phyloP scores from a whole-genome alignment of 2,797 vertebrate genomes.

The Gila robusta region DNA sequence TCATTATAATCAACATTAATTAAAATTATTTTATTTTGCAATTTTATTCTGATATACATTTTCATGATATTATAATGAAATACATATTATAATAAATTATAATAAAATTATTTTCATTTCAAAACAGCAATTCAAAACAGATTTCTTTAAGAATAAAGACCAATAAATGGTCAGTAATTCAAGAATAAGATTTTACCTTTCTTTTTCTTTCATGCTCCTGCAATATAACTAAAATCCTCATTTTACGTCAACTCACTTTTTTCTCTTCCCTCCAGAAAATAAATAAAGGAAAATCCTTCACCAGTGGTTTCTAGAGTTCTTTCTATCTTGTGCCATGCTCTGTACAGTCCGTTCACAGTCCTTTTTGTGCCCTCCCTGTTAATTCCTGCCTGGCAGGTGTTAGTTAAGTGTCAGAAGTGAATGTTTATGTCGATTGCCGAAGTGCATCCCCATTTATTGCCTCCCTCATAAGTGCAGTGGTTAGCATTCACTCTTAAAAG shows the following conservation, averaged over 20 bases:
- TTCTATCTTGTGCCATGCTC: not conserved
- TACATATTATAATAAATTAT: too few relatives aligned
- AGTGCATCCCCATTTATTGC: not conserved
- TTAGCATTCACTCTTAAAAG: constrained; percentile 22
- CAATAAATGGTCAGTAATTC: not conserved
- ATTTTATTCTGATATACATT: not conserved
- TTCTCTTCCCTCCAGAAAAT: constrained; percentile 18
- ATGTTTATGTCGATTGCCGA: constrained; percentile 68
- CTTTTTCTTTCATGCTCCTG: constrained; percentile 70
- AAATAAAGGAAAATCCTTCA: not conserved
- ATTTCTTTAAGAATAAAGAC: not conserved
- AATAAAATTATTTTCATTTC: not conserved
- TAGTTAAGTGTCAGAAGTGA: constrained; percentile 74
- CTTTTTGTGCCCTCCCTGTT: constrained; percentile 66
- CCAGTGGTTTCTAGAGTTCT: not conserved
- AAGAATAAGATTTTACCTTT: constrained; percentile 71
- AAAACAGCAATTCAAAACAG: not conserved
- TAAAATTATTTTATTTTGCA: not conserved
- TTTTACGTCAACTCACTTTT: constrained; percentile 61
- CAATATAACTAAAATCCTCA: constrained; percentile 77
- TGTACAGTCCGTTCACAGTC: not conserved
- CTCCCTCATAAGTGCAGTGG: constrained; percentile 10
- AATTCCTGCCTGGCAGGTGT: constrained; percentile 72
- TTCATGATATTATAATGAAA: not conserved
- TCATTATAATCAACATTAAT: not conserved